Evolutionary conservation across 2,888 invertebrate genomes (phyloP).

Genomic region (Bibio marci): DNA sequence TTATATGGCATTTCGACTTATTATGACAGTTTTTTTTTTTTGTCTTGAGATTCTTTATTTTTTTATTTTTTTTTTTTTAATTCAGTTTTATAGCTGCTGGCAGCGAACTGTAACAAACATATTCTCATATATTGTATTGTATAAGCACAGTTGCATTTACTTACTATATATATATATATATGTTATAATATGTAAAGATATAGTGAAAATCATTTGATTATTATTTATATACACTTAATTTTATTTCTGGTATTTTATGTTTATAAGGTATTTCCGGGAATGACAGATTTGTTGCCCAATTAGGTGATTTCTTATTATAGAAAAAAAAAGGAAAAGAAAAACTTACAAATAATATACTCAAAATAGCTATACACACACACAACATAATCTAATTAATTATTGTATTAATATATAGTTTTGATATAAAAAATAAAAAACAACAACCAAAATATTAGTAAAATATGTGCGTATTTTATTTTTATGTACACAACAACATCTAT

Average conservation of each 20-base stretch:
- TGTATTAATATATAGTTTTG: no score
- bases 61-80: neutral
- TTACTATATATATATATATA: neutral
- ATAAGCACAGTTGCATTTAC: neutral
- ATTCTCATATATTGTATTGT: neutral
- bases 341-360: no score
- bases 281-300: constrained; percentile 28
- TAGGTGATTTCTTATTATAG: constrained; percentile 18
- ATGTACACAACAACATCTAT: no score
- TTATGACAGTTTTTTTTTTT: constrained; percentile 1
- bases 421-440: no score
- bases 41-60: neutral
- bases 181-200: no score
- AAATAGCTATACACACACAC: no score
- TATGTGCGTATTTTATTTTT: no score
- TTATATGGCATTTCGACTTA: constrained; percentile 2
- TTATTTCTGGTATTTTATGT: neutral
- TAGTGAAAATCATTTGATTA: no score
- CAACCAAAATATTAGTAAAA: no score
- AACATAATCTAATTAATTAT: no score
- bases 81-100: neutral
- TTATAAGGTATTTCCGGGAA: constrained; percentile 21
- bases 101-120: neutral
- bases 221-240: no score
- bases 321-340: no score